phyloP scores from a whole-genome alignment of 2,113 vertebrate genomes.

The Tachycineta bicolor region DNA sequence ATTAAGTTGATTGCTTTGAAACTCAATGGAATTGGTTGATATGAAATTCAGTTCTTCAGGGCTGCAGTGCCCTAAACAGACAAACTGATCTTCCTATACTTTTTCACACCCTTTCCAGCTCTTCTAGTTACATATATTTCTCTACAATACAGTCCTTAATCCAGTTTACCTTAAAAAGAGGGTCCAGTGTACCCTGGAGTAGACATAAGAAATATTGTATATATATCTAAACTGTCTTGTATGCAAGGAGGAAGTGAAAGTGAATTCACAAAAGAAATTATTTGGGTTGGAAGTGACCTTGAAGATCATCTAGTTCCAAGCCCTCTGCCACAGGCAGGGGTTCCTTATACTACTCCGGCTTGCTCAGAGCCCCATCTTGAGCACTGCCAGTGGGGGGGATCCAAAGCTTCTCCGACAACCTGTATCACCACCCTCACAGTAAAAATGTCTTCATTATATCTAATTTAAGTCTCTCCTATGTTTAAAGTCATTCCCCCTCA shows the following conservation, averaged over 20 bases:
- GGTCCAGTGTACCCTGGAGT: not conserved
- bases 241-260: not conserved
- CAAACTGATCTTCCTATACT: not conserved
- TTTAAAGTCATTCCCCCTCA: not conserved
- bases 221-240: not conserved
- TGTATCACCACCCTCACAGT: not conserved
- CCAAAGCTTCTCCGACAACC: not conserved
- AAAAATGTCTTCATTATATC: not conserved
- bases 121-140: not conserved
- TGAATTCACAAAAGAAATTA: not conserved
- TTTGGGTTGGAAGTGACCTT: not conserved
- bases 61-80: not conserved
- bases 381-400: not conserved
- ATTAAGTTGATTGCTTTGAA: not conserved
- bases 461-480: not conserved
- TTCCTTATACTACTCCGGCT: not conserved
- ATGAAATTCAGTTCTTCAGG: not conserved
- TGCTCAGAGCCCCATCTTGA: not conserved
- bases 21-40: not conserved
- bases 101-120: not conserved
- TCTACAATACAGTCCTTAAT: not conserved
- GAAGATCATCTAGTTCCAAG: not conserved
- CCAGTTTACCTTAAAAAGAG: not conserved
- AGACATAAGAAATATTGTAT: not conserved
- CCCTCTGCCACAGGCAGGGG: not conserved